Base-by-base conservation (phyloP, 1,140 invertebrate genomes). In the Cherax quadricarinatus region DNA sequence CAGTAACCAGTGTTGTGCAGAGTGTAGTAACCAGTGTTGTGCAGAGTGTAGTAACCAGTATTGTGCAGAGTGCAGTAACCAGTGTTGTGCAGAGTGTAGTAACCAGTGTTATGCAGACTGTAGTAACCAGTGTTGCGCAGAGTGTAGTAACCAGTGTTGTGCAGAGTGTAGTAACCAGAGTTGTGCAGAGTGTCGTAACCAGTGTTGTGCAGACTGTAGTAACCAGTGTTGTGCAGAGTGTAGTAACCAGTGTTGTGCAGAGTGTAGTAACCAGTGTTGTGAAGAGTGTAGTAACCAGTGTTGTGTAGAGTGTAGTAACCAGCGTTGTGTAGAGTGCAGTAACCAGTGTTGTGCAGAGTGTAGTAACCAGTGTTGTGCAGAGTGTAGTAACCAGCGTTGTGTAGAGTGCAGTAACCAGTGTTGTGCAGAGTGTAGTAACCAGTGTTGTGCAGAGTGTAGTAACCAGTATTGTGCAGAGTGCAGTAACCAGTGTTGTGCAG, bases 71-170 rank as follows among this genome's bases (percentile, higher is more conserved):
- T n/a, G n/a, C n/a, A n/a, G n/a, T n/a, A n/a, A n/a, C n/a, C n/a
- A n/a, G 57, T 60, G n/a, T 5, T 80, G 86, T 70, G 70, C 41
- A 70, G 60, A 60, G 81, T 83, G 10, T 48, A n/a, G 82, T n/a
- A 1, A 70, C 21, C 18, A 18, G 18, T 70, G 66, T 70, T 70
- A 5, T 70, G 66, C 1, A 2, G 30, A 41, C 0, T 41, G 30
- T 41, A 57, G 53, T n/a, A 12, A 70, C 21, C 18, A 18, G 18
- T 70, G 66, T 70, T 70, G 21, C 21, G 66, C 1, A 2, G 60
- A 60, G 81, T 83, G 10, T 48, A n/a, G 82, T n/a, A 1, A 70
- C 21, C 18, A 18, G 18, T 70, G 66, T 70, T 70, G 21, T 70
- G 66, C 1, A 2, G 30, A 41, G 30, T 41, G 30, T 41, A 57